phyloP scores from a whole-genome alignment of 2,113 vertebrate species.

The Onychostruthus taczanowskii region DNA sequence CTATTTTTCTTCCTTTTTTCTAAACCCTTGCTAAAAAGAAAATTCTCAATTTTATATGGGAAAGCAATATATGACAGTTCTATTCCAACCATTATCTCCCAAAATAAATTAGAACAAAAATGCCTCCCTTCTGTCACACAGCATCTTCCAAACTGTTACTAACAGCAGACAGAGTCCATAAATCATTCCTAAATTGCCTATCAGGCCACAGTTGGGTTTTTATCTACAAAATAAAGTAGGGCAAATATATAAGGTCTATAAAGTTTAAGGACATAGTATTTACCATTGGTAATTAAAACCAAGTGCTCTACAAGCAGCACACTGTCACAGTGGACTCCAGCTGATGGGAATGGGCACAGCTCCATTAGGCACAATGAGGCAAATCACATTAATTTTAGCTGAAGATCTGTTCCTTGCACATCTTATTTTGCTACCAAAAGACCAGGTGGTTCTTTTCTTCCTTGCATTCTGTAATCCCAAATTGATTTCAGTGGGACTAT shows the following conservation, averaged over 20 bases:
- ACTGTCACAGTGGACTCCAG: not conserved
- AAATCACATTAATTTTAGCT: not conserved
- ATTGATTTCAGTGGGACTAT: conserved; percentile 53
- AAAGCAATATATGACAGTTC: conserved; percentile 9
- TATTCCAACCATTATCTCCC: not conserved
- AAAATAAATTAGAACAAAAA: conserved; percentile 30
- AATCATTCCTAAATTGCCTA: conserved; percentile 71
- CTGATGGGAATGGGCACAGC: not conserved
- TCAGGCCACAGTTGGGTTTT: conserved; percentile 38
- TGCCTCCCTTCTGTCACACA: conserved; percentile 28
- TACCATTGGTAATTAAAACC: conserved; percentile 39
- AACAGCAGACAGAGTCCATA: conserved; percentile 48
- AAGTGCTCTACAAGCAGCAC: not conserved
- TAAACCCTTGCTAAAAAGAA: not conserved
- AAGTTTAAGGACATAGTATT: conserved; percentile 46
- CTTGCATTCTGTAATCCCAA: not conserved
- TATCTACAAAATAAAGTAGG: conserved; percentile 57
- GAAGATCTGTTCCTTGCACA: not conserved
- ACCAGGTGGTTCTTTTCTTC: not conserved
- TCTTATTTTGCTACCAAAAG: not conserved
- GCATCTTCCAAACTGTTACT: conserved; percentile 19
- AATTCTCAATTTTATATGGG: not conserved
- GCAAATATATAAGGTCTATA: conserved; percentile 41
- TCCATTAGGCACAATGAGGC: not conserved
- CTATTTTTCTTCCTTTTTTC: not conserved